phyloP scores from a whole-genome alignment of 1,140 invertebrate genomes.

The Amyelois transitella region DNA sequence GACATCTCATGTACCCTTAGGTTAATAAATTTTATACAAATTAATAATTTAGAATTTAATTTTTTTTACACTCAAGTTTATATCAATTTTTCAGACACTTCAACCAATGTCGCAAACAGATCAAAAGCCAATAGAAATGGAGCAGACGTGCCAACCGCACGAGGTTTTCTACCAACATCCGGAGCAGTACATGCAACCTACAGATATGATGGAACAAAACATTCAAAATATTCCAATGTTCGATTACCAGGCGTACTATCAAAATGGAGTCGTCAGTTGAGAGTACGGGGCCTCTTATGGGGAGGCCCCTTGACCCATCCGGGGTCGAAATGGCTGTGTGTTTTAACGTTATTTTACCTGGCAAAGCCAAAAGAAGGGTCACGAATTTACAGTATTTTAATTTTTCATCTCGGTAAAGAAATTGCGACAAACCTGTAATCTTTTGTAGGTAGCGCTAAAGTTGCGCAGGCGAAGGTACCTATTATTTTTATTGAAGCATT shows the following conservation, averaged over 20 bases:
- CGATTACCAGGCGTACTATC: conserved; percentile 9
- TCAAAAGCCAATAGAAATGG: conserved; percentile 12
- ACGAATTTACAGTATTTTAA: no score
- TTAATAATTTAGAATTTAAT: no score
- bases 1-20: no score
- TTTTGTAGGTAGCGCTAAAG: no score
- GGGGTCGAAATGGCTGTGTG: neutral
- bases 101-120: conserved; percentile 13
- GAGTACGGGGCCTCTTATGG: conserved; percentile 11
- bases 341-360: neutral
- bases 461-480: no score
- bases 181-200: conserved; percentile 7
- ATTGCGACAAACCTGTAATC: no score
- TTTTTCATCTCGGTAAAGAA: no score
- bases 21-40: no score
- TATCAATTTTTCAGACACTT: neutral
- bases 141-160: conserved; percentile 10
- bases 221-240: neutral
- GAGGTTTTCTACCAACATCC: conserved; percentile 5
- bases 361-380: no score
- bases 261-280: conserved; percentile 42
- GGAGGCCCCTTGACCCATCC: conserved; percentile 13
- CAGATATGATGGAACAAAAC: neutral
- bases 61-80: neutral
- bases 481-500: no score